A percentile compares a stretch with the other conserved stretches of the same genome.
These are phyloP conservation scores for Diuraphis noxia DNA, from an alignment of 1,140 invertebrate species.

Conservation along the genomic window DNA sequence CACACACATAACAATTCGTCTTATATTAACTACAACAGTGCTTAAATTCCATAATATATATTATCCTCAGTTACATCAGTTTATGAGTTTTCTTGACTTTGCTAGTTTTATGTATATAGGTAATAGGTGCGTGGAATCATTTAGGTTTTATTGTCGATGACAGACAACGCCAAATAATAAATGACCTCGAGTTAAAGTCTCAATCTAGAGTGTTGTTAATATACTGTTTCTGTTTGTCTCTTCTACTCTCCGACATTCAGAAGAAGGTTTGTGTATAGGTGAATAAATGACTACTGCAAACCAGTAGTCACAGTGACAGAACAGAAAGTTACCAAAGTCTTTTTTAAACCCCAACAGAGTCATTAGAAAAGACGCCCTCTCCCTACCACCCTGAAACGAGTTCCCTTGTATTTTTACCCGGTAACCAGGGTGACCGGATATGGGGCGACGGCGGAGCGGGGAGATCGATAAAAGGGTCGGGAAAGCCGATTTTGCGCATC, in stretches of 20 bases:
- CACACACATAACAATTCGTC: background rate
- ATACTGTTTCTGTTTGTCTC: background rate
- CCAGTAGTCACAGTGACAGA: background rate
- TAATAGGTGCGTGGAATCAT: background rate
- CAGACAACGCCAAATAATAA: background rate
- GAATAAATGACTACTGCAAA: background rate
- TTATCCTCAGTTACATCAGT: background rate
- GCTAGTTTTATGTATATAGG: background rate
- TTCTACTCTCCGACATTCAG: background rate
- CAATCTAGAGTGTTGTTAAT: background rate
- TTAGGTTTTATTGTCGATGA: background rate
- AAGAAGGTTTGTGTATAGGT: background rate
- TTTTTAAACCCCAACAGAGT: slow-evolving; percentile 31
- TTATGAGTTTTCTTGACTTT: background rate
- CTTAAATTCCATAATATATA: background rate
- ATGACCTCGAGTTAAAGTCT: background rate
- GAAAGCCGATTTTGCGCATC: slow-evolving; percentile 53
- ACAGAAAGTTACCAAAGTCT: slow-evolving; percentile 43
- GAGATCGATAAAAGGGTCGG: slow-evolving; percentile 52
- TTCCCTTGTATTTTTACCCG: slow-evolving; percentile 47
- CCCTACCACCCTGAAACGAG: background rate
- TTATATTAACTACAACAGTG: background rate
- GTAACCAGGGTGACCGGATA: slow-evolving; percentile 40
- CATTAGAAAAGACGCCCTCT: slow-evolving; percentile 22
- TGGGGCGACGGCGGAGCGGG: slow-evolving; percentile 24